Base-by-base conservation (phyloP, 2,888 invertebrate species). In the Ganaspis brasiliensis region DNA sequence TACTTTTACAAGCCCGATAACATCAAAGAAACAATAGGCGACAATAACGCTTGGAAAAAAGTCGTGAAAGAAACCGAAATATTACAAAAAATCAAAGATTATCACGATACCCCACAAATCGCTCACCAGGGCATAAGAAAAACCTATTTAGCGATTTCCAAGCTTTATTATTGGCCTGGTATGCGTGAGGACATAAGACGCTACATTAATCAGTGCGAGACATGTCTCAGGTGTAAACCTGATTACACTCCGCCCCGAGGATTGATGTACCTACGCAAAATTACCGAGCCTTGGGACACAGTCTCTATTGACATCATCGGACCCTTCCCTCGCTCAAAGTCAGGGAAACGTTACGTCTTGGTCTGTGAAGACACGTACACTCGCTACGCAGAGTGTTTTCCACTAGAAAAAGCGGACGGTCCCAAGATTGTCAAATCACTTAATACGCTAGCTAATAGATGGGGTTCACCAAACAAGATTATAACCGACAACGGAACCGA, bases 321-420 rank as follows among this genome's bases (percentile, higher is more conserved):
- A 2, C 56, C 56, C 5, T 1, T 56, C 1, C 56, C 56, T 10
- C 56, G 19, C 2, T 56, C 4, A 2, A 56, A 56, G 9, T 3
- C 56, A 56, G 56, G 56, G 4, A 56, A 56, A 9, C 9, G 8
- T n/a, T 56, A 8, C n/a, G 56, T 56, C 9, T 14, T 56, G 1
- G 56, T 21, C 9, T 56, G 56, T 9, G 57, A 24, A 24, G 31
- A 57, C 57, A 19, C 21, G 8, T 57, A 57, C 57, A 57, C 57
- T 5, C 57, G 57, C 10, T 57, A 57, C 57, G 14, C n/a, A 12
- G 57, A 57, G 19, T 57, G 57, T 14, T 19, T 19, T 10, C 12
- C 19, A 2, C 57, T 57, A 3, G 5, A 19, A 19, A 57, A 57
- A 16, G 56, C 40, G 56, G 24, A 24, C 16, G 56, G n/a, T 2